Evolutionary conservation across 2,113 vertebrate genomes (phyloP).

Genomic region (Neopipo cinnamomea): DNA sequence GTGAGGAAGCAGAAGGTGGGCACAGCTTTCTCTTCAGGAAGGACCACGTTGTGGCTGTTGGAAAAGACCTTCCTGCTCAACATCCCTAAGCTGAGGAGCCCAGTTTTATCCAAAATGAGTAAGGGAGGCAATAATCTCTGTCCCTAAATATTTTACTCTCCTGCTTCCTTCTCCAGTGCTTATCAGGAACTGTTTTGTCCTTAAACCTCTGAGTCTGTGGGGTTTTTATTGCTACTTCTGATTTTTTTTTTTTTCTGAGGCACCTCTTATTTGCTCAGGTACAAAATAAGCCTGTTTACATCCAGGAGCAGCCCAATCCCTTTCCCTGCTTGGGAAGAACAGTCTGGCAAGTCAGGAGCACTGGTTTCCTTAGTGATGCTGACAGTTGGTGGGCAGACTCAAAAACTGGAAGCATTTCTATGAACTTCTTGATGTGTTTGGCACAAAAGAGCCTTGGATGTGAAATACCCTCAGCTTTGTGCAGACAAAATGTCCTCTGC

Average conservation of each 20-base stretch:
- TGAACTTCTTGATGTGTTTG: slow-evolving; percentile 8
- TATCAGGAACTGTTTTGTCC: background rate
- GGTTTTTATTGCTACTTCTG: background rate
- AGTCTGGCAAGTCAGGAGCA: background rate
- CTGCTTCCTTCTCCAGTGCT: background rate
- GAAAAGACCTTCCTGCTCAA: background rate
- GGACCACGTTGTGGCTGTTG: background rate
- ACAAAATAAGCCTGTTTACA: background rate
- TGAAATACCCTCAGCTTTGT: background rate
- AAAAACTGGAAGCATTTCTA: background rate
- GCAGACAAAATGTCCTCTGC: slow-evolving; percentile 11
- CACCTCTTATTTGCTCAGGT: background rate
- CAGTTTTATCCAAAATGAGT: background rate
- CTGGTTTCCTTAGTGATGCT: slow-evolving; percentile 7
- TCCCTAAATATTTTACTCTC: background rate
- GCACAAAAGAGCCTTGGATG: background rate
- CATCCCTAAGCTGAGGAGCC: background rate
- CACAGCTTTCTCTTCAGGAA: background rate
- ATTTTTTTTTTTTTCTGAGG: background rate
- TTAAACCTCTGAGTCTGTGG: background rate
- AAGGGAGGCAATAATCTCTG: background rate
- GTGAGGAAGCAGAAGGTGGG: background rate
- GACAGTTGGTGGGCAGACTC: background rate
- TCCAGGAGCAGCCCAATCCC: background rate
- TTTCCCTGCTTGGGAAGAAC: background rate